Conservation (phyloP, 2,113 vertebrate species). For the Paradoxurus hermaphroditus region DNA sequence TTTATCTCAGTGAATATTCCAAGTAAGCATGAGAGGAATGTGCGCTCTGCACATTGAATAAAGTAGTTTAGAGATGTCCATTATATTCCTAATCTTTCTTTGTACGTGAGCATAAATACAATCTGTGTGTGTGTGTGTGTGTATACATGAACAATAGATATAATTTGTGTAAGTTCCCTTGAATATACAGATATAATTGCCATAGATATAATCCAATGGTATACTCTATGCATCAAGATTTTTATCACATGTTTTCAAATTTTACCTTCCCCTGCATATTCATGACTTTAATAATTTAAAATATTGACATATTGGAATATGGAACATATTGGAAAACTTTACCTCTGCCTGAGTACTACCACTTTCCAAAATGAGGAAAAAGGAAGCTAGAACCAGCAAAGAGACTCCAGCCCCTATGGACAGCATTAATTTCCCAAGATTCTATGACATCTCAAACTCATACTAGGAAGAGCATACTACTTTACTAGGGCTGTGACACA, state of each 20-base stretch:
- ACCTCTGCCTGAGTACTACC: background rate
- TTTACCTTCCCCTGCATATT: background rate
- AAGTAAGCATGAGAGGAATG: background rate
- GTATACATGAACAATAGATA: background rate
- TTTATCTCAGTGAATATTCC: background rate
- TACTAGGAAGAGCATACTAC: background rate
- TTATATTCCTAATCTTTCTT: background rate
- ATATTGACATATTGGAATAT: background rate
- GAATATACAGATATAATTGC: background rate
- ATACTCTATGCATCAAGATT: background rate
- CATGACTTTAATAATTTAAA: background rate
- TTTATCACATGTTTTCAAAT: background rate
- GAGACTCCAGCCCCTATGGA: background rate
- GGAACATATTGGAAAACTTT: background rate
- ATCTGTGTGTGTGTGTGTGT: background rate
- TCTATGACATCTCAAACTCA: background rate
- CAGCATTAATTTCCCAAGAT: background rate
- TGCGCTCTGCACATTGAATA: background rate
- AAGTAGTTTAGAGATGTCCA: background rate
- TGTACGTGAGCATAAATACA: background rate
- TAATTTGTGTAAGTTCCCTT: background rate
- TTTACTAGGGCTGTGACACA: background rate
- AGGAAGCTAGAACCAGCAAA: background rate
- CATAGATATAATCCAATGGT: background rate
- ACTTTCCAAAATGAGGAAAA: background rate